phyloP scores from a whole-genome alignment of 1,140 invertebrate genomes.

The Conus betulinus region DNA sequence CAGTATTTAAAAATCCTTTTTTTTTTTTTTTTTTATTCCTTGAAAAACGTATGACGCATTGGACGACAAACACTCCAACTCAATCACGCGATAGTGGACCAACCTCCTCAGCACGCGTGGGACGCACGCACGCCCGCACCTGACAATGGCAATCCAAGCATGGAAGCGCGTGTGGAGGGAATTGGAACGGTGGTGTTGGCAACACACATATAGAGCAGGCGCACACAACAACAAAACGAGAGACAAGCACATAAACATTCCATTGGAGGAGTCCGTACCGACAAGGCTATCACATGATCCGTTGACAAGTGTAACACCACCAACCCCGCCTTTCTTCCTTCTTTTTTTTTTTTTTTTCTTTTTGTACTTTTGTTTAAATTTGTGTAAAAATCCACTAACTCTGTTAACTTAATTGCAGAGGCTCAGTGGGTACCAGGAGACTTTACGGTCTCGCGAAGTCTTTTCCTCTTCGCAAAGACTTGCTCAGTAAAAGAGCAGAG shows the following conservation, averaged over 20 bases:
- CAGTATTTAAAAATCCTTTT: no score
- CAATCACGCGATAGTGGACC: background rate
- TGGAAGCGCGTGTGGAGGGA: background rate
- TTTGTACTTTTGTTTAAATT: background rate
- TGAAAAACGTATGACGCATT: no score
- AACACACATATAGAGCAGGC: background rate
- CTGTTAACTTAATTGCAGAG: background rate
- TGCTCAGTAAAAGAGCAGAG: background rate
- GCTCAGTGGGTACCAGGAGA: background rate
- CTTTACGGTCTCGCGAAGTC: background rate
- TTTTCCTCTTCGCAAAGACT: background rate
- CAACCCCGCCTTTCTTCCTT: background rate
- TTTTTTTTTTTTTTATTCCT: no score
- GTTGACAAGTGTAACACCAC: background rate
- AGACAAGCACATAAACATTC: background rate
- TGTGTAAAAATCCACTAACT: background rate
- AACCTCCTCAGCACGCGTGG: background rate
- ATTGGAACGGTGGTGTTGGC: background rate
- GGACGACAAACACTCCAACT: background rate
- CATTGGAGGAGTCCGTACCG: background rate
- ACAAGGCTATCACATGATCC: background rate
- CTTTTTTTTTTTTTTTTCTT: background rate
- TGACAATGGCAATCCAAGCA: background rate
- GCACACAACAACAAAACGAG: background rate
- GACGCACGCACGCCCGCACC: slow-evolving; percentile 5